A percentile compares a stretch with the other conserved stretches of the same genome.
These are phyloP conservation scores for Lepidostoma basale DNA, from an alignment of 1,140 invertebrate genomes.

Conservation along the genomic window DNA sequence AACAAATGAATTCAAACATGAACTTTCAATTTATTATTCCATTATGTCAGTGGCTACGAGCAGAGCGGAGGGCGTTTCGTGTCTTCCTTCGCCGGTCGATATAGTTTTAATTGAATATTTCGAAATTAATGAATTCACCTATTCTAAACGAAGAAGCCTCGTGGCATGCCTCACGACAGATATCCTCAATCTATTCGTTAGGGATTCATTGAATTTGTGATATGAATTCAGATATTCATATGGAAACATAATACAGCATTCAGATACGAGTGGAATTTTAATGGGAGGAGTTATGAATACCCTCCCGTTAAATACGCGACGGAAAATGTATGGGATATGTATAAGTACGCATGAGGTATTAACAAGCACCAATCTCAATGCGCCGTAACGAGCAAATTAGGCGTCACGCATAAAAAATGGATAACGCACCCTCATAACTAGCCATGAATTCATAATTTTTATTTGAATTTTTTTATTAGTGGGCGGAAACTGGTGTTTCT, in stretches of 20 bases:
- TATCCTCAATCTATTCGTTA: constrained; percentile 34
- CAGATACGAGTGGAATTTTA: constrained; percentile 29
- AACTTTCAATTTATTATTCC: too few relatives aligned
- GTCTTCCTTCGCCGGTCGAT: too few relatives aligned
- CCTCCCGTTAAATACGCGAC: constrained; percentile 15
- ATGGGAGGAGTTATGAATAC: constrained; percentile 25
- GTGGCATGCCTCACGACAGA: background rate
- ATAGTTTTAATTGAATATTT: constrained; percentile 10
- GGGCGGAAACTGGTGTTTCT: too few relatives aligned
- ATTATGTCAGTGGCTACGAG: too few relatives aligned
- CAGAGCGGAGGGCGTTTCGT: background rate
- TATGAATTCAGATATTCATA: constrained; percentile 29
- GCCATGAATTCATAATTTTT: too few relatives aligned
- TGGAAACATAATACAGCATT: constrained; percentile 30
- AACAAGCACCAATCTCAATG: too few relatives aligned
- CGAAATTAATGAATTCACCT: constrained; percentile 1
- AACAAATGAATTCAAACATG: too few relatives aligned
- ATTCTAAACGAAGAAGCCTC: background rate
- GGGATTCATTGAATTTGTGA: constrained; percentile 35
- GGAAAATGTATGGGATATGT: constrained; percentile 14
- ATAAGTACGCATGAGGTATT: too few relatives aligned
- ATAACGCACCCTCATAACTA: too few relatives aligned
- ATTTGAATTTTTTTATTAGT: too few relatives aligned
- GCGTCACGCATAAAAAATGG: too few relatives aligned
- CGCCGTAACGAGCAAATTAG: too few relatives aligned